Percentiles rank a stretch among this genome's conserved stretches.
Evolutionary conservation across 2,888 invertebrate genomes (phyloP).

Genomic region (Xiphydria camelus): DNA sequence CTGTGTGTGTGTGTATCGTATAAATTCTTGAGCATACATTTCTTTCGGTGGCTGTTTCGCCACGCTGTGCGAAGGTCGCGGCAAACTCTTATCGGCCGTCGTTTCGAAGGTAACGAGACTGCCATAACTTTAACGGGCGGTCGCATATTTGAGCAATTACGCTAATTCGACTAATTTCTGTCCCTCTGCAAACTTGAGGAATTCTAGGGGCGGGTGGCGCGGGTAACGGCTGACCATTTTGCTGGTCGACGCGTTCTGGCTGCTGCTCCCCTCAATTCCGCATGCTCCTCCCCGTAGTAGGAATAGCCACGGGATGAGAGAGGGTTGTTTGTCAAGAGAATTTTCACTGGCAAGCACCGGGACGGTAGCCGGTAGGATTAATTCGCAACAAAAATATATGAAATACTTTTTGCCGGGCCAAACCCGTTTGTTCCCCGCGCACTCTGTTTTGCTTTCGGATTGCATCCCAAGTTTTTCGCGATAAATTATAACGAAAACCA

Average conservation of each 20-base stretch:
- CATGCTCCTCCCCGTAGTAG: neutral
- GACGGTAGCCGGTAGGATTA: conserved; percentile 26
- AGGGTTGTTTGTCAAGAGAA: conserved; percentile 37
- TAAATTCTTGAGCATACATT: neutral
- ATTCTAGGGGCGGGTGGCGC: conserved; percentile 17
- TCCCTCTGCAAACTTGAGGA: conserved; percentile 36
- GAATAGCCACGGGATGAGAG: neutral
- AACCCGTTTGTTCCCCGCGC: neutral
- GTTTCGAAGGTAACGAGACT: conserved; percentile 8
- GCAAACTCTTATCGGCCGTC: conserved; percentile 1
- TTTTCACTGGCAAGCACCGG: conserved; percentile 24
- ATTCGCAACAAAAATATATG: conserved; percentile 41
- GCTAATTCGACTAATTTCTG: conserved; percentile 36
- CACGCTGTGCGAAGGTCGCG: neutral
- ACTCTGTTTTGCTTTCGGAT: conserved; percentile 34
- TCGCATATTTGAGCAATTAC: conserved; percentile 38
- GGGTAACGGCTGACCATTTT: conserved; percentile 9
- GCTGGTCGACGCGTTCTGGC: neutral
- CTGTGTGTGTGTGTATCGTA: no score
- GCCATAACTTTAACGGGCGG: conserved; percentile 37
- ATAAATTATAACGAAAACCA: conserved; percentile 30
- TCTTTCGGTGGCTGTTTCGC: neutral
- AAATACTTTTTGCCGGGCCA: conserved; percentile 31
- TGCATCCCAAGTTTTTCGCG: conserved; percentile 29
- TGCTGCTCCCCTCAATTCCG: neutral